These are phyloP conservation scores for Pristionchus entomophagus DNA, from an alignment of 2,888 invertebrate genomes.

Conservation along the genomic window DNA sequence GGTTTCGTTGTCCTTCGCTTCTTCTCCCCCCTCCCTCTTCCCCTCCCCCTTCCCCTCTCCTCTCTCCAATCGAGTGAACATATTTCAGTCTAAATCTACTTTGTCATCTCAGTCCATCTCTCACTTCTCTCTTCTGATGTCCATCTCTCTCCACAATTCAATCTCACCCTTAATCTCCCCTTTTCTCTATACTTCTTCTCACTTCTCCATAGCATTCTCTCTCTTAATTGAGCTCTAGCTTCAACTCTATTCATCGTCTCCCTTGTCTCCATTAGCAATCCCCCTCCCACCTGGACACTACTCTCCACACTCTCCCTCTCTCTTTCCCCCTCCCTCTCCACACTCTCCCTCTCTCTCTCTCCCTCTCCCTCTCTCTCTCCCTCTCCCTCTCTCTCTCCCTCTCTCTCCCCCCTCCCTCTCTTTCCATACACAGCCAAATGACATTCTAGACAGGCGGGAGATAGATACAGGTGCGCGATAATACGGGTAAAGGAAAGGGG, in stretches of 20 bases:
- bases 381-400: slow-evolving; percentile 55
- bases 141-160: background rate
- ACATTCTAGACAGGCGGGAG: slow-evolving; percentile 24
- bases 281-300: slow-evolving; percentile 6
- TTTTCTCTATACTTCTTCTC: too few species aligned
- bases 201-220: background rate
- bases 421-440: background rate
- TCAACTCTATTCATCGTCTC: slow-evolving; percentile 4
- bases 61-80: background rate
- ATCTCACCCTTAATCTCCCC: background rate
- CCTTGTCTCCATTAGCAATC: slow-evolving; percentile 1
- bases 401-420: slow-evolving; percentile 49
- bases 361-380: slow-evolving; percentile 56
- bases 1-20: slow-evolving; percentile 31
- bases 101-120: background rate
- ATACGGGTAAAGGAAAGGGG: background rate
- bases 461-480: slow-evolving; percentile 40
- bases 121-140: slow-evolving; percentile 8
- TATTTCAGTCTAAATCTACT: background rate
- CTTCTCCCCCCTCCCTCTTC: too few species aligned
- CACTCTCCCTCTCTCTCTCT: background rate
- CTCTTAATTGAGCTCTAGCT: background rate
- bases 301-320: background rate
- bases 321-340: background rate
- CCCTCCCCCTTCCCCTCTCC: background rate